Conservation (phyloP, 2,113 vertebrate species). For the Sphaerodactylus townsendi region DNA sequence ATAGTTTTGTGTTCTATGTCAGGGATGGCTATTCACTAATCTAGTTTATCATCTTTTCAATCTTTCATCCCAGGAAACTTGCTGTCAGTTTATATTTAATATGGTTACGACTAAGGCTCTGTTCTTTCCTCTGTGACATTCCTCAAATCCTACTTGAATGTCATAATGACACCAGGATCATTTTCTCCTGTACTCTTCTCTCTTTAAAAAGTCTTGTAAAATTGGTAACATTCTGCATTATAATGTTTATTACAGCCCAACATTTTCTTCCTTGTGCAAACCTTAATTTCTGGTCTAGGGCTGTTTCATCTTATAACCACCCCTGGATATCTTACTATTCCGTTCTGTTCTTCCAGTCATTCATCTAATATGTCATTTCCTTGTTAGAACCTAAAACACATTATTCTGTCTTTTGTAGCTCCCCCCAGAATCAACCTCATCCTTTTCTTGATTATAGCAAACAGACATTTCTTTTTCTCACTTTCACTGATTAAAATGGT, state of each 20-base stretch:
- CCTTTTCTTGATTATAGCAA: neutral
- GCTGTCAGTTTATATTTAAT: neutral
- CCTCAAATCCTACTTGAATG: neutral
- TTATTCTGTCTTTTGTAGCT: neutral
- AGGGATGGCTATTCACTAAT: neutral
- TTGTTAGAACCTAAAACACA: neutral
- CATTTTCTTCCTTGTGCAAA: neutral
- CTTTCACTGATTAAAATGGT: neutral
- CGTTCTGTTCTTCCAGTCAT: neutral
- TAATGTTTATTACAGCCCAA: accelerated
- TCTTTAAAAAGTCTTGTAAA: accelerated
- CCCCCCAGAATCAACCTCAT: too few relatives aligned
- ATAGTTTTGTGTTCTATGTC: neutral
- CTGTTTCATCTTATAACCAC: neutral
- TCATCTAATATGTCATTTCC: neutral
- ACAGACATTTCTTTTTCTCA: neutral
- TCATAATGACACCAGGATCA: neutral
- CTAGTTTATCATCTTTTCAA: neutral
- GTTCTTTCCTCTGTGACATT: neutral
- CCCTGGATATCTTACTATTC: neutral
- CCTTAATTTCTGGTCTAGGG: neutral
- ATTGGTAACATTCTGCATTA: neutral
- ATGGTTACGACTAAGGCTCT: neutral
- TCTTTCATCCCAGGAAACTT: neutral
- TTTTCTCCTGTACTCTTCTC: neutral